These are phyloP conservation scores for Hepsetus odoe DNA, from an alignment of 2,113 vertebrate species.

Conservation along the genomic window DNA sequence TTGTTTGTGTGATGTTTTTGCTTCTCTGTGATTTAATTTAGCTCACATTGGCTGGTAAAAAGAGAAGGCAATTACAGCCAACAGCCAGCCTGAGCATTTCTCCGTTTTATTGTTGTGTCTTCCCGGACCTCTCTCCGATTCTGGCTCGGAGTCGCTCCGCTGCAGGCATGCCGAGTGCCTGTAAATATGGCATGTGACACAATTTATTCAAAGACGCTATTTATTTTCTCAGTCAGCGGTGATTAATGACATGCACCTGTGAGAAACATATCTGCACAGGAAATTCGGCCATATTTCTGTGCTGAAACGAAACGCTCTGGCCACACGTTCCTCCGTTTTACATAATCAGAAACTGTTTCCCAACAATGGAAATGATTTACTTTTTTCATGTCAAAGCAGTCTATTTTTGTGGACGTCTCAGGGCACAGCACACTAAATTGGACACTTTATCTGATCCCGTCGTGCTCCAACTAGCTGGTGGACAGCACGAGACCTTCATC, in stretches of 20 bases:
- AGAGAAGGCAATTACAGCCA: not conserved
- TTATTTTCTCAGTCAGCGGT: not conserved
- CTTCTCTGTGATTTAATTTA: constrained; percentile 4
- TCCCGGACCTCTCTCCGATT: not conserved
- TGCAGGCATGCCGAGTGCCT: not conserved
- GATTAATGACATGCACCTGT: constrained; percentile 36
- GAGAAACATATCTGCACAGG: constrained; percentile 9
- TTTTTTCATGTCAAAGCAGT: not conserved
- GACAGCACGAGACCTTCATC: too few species aligned
- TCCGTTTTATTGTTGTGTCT: not conserved
- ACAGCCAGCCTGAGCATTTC: not conserved
- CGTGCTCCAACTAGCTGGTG: too few species aligned
- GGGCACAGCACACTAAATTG: too few species aligned
- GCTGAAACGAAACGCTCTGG: constrained; percentile 8
- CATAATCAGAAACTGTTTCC: constrained; percentile 1
- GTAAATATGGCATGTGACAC: constrained; percentile 34
- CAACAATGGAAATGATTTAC: constrained; percentile 28
- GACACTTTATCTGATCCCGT: too few species aligned
- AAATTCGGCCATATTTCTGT: constrained; percentile 18
- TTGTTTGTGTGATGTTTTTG: constrained; percentile 9
- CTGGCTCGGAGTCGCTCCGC: not conserved
- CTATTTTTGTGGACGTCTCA: not conserved
- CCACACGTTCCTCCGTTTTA: not conserved
- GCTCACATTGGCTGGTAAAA: not conserved
- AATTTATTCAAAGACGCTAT: constrained; percentile 11